A percentile compares a stretch with the other conserved stretches of the same genome.
Evolutionary conservation across 1,140 invertebrate genomes (phyloP).

Genomic region (Brachionus rubens): DNA sequence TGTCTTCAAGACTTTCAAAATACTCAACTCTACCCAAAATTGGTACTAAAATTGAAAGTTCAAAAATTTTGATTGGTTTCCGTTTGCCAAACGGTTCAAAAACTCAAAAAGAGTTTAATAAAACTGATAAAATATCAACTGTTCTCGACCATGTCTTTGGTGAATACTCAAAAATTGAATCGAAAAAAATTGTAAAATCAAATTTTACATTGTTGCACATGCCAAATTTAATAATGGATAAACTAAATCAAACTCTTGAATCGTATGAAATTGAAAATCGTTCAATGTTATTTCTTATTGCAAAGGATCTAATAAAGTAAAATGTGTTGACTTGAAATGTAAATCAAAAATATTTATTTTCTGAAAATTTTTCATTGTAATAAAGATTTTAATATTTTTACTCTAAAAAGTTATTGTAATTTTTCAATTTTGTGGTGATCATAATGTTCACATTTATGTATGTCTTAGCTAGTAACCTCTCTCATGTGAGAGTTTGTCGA

Average conservation of each 20-base stretch:
- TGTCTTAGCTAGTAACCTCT: no score
- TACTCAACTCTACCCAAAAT: neutral
- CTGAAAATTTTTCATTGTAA: no score
- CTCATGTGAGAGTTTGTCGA: no score
- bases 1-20: neutral
- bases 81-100: constrained; percentile 13
- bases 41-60: neutral
- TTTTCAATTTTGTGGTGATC: no score
- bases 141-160: neutral
- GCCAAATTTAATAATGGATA: neutral
- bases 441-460: no score
- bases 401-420: no score
- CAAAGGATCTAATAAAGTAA: neutral
- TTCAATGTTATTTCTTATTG: constrained; percentile 17
- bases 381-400: no score
- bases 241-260: neutral
- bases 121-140: neutral
- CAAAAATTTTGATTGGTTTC: constrained; percentile 16
- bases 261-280: constrained; percentile 10
- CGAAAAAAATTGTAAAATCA: neutral
- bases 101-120: neutral
- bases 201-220: constrained; percentile 5
- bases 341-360: no score
- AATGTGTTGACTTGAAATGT: neutral
- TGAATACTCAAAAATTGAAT: constrained; percentile 6